Evolutionary conservation across 2,113 vertebrate genomes (phyloP).

Genomic region (Loxodonta africana): DNA sequence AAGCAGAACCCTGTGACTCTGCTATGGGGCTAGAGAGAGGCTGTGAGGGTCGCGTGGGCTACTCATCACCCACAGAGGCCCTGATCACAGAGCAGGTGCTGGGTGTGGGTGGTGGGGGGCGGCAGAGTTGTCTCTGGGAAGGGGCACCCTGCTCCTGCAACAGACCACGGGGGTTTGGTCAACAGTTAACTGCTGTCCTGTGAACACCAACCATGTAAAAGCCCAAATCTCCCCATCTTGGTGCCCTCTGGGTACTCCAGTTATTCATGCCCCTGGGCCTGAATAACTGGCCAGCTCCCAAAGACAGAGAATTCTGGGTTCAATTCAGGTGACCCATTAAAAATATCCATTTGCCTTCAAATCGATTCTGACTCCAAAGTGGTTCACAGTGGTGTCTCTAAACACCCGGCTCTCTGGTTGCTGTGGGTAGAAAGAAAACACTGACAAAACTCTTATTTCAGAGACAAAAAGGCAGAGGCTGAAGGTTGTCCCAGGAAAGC

Average conservation of each 20-base stretch:
- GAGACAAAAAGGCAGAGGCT: not conserved
- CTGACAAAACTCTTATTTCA: not conserved
- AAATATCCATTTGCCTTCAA: not conserved
- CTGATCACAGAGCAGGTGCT: not conserved
- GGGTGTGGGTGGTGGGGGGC: not conserved
- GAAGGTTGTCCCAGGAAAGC: not conserved
- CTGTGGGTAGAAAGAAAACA: not conserved
- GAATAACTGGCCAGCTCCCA: not conserved
- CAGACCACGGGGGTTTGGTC: fast-evolving
- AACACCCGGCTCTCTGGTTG: not conserved
- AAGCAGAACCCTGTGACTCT: not conserved
- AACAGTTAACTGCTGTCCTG: not conserved
- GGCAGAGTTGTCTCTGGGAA: not conserved
- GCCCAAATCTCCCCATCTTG: not conserved
- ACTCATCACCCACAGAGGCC: not conserved
- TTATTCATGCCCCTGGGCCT: not conserved
- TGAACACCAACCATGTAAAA: not conserved
- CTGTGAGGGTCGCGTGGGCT: not conserved
- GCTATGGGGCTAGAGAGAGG: not conserved
- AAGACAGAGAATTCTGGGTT: not conserved
- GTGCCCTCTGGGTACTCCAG: not conserved
- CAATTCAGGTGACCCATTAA: not conserved
- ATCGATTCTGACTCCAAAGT: not conserved
- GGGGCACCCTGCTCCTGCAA: not conserved
- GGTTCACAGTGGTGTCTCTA: not conserved